Conservation (phyloP, 2,797 vertebrate genomes). For the Sphenopsis melanotis region DNA sequence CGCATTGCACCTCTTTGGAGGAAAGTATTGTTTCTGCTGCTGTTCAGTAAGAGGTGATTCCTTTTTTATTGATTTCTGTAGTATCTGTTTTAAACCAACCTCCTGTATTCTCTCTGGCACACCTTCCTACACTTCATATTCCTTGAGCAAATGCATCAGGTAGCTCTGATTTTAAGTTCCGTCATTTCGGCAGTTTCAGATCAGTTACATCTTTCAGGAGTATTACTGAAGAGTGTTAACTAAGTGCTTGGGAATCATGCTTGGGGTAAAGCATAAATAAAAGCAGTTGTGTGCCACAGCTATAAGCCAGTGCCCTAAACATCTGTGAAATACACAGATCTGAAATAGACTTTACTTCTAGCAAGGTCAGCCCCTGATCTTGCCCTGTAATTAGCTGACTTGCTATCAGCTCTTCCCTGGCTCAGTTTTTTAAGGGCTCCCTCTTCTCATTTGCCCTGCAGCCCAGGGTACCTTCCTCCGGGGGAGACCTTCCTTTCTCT, state of each 20-base stretch:
- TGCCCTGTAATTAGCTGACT: neutral
- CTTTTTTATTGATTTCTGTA: neutral
- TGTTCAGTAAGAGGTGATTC: neutral
- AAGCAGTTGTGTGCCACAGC: neutral
- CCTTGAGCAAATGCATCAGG: neutral
- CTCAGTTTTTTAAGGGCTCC: neutral
- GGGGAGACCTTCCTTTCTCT: neutral
- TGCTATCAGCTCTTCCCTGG: neutral
- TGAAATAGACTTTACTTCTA: neutral
- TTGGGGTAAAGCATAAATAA: neutral
- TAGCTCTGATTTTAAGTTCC: neutral
- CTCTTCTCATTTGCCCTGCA: neutral
- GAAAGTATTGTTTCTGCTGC: neutral
- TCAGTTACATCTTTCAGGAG: neutral
- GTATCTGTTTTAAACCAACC: neutral
- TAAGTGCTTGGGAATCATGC: neutral
- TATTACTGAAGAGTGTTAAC: neutral
- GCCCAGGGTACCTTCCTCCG: neutral
- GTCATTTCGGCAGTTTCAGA: neutral
- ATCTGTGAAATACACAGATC: neutral
- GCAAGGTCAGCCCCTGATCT: neutral
- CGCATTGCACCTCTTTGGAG: neutral
- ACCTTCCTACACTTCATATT: neutral
- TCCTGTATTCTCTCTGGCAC: neutral
- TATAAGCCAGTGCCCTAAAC: neutral